These are phyloP conservation scores for Dunckerocampus dactyliophorus DNA, from an alignment of 2,113 vertebrate genomes.

Conservation along the genomic window DNA sequence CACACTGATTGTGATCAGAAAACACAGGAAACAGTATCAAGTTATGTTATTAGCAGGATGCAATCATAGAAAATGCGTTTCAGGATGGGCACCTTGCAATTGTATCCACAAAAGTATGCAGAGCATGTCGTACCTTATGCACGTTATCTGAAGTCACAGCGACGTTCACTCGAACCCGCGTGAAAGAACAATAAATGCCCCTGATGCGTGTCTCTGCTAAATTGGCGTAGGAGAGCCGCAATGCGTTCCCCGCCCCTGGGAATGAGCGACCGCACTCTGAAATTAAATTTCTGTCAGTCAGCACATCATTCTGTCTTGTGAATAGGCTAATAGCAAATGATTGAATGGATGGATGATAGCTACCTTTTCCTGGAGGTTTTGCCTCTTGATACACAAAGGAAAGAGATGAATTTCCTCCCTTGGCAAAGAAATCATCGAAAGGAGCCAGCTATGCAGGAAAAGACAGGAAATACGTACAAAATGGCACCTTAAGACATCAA, in stretches of 20 bases:
- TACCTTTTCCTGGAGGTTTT: conserved; percentile 73
- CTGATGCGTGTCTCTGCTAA: conserved; percentile 55
- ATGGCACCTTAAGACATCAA: background rate
- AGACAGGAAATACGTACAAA: conserved; percentile 15
- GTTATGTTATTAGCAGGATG: too few species aligned
- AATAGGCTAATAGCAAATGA: background rate
- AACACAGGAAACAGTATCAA: too few species aligned
- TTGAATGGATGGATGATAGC: background rate
- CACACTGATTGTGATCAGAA: too few species aligned
- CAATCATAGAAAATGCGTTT: too few species aligned
- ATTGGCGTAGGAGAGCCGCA: conserved; percentile 69
- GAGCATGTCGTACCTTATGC: conserved; percentile 69
- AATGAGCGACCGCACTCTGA: conserved; percentile 77
- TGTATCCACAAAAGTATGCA: too few species aligned
- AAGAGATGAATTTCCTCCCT: conserved; percentile 73
- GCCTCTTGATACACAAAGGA: conserved; percentile 80
- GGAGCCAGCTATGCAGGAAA: conserved; percentile 65
- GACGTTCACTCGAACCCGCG: conserved; percentile 63
- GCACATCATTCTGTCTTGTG: background rate
- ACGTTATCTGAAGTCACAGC: conserved; percentile 70
- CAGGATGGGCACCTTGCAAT: too few species aligned
- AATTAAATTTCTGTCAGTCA: conserved; percentile 7
- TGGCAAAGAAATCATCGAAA: conserved; percentile 74
- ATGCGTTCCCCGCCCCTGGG: conserved; percentile 61
- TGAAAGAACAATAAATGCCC: conserved; percentile 78